Percentiles rank a stretch among this genome's conserved stretches.
Conservation (phyloP, 92 coral and sea anemone genomes). For the Paramuricea clavata region DNA sequence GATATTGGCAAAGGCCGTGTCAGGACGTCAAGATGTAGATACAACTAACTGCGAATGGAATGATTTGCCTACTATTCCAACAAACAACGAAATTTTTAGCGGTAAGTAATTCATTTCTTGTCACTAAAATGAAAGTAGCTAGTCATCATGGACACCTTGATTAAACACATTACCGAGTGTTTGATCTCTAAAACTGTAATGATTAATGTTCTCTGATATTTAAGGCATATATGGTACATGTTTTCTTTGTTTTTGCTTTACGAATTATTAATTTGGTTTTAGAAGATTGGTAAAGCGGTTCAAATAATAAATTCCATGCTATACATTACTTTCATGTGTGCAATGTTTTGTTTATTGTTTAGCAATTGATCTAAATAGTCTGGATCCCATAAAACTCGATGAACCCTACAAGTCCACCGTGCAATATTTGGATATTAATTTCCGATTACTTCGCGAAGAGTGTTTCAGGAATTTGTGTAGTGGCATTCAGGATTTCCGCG, state of each 20-base stretch:
- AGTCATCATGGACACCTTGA: no score
- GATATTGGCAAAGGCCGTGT: conserved; percentile 16
- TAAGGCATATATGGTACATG: no score
- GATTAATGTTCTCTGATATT: no score
- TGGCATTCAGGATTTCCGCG: conserved; percentile 71
- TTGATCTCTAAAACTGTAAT: no score
- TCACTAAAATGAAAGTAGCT: not conserved
- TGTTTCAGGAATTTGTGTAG: conserved; percentile 79
- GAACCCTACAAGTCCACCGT: conserved; percentile 64
- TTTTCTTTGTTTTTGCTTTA: no score
- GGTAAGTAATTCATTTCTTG: not conserved
- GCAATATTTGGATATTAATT: conserved; percentile 77
- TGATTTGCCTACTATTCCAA: conserved; percentile 24
- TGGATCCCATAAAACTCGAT: not conserved
- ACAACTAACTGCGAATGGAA: conserved; percentile 6
- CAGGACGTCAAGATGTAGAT: conserved; percentile 29
- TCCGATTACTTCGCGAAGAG: conserved; percentile 82
- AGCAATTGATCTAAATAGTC: not conserved
- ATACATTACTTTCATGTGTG: no score
- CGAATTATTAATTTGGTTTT: no score
- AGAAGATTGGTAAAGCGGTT: no score
- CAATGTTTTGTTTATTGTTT: not conserved
- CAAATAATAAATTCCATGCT: no score
- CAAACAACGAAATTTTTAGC: conserved; percentile 20
- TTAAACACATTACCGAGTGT: no score